These are phyloP conservation scores for Microchirus variegatus DNA, from an alignment of 2,797 vertebrate species.

Conservation along the genomic window DNA sequence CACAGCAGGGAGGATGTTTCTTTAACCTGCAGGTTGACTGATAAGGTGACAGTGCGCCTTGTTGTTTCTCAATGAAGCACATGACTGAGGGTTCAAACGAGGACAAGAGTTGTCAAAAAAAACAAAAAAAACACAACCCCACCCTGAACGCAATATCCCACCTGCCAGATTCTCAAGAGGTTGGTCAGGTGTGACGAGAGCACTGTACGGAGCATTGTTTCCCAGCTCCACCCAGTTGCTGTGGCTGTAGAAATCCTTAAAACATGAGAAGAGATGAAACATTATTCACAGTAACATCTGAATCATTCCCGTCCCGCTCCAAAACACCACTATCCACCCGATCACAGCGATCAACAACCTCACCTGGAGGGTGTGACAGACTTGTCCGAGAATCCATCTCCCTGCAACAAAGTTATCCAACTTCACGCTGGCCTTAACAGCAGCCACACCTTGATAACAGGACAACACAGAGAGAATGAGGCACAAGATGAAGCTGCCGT, in stretches of 20 bases:
- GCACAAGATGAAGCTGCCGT: not conserved
- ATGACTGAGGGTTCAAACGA: not conserved
- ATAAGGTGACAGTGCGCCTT: not conserved
- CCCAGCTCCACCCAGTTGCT: constrained; percentile 80
- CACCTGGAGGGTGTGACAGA: constrained; percentile 76
- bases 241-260: constrained; percentile 80
- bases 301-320: not conserved
- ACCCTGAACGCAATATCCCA: constrained; percentile 18
- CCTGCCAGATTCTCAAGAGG: constrained; percentile 69
- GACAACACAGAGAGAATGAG: not conserved
- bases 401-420: constrained; percentile 48
- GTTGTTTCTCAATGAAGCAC: constrained; percentile 1
- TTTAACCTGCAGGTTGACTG: constrained; percentile 10
- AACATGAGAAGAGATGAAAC: not conserved
- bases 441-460: constrained; percentile 48
- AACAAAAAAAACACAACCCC: not conserved
- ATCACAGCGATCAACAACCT: not conserved
- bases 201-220: constrained; percentile 49
- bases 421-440: constrained; percentile 66
- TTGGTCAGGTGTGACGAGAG: constrained; percentile 59
- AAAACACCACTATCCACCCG: not conserved
- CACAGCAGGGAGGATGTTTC: not conserved
- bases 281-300: not conserved
- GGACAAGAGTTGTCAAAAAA: too few relatives aligned
- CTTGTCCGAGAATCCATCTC: constrained; percentile 52